Percentiles rank a stretch among this genome's conserved stretches.
Conservation (phyloP, 2,888 invertebrate genomes). For the Pycnomerus fuliginosus region DNA sequence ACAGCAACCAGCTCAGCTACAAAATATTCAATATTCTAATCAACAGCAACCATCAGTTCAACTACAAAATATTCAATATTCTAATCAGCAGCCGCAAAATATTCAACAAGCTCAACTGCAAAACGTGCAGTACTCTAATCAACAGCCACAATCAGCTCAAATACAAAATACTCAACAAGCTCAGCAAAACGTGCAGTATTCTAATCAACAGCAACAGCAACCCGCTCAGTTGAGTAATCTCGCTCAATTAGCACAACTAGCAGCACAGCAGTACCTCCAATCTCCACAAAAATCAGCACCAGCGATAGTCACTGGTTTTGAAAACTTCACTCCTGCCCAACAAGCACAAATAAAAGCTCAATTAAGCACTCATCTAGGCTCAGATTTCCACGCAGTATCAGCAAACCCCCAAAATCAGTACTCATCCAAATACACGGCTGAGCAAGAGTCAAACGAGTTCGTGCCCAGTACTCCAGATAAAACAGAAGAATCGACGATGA, state of each 20-base stretch:
- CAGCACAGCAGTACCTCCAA: conserved; percentile 36
- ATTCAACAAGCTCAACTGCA: background rate
- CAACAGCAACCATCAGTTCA: conserved; percentile 28
- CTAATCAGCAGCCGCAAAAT: background rate
- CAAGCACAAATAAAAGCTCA: conserved; percentile 50
- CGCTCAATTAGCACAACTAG: conserved; percentile 39
- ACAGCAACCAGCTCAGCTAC: conserved; percentile 26
- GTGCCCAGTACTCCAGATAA: conserved; percentile 35
- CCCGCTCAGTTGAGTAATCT: conserved; percentile 31
- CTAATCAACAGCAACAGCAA: conserved; percentile 33
- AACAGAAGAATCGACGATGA: conserved; percentile 12
- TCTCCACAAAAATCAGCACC: conserved; percentile 35
- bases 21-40: background rate
- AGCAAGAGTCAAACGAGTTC: conserved; percentile 25
- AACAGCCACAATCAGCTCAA: conserved; percentile 6
- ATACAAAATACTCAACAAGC: conserved; percentile 17
- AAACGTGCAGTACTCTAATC: background rate
- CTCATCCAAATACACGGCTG: conserved; percentile 21
- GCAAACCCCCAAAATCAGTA: conserved; percentile 21
- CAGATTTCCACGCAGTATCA: conserved; percentile 27
- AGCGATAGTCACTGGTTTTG: conserved; percentile 50
- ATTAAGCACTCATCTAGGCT: conserved; percentile 43
- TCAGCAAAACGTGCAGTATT: conserved; percentile 32
- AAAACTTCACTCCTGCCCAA: conserved; percentile 49
- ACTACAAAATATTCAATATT: conserved; percentile 3